Evolutionary conservation across 2,888 invertebrate genomes (phyloP).

Genomic region (Eueremaeus valkanovi): DNA sequence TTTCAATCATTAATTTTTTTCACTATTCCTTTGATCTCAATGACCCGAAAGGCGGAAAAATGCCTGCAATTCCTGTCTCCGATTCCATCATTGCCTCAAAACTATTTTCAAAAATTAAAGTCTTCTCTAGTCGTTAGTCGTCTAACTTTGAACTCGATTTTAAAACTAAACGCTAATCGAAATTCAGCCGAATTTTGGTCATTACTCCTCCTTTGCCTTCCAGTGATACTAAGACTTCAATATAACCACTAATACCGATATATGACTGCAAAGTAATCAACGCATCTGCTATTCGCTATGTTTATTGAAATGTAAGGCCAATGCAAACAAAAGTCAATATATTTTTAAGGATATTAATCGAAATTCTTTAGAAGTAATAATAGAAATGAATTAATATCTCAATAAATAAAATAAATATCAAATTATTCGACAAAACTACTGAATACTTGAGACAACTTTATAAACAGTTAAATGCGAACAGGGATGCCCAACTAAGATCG

Average conservation of each 20-base stretch:
- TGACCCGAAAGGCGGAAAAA: background rate
- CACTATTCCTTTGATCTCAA: background rate
- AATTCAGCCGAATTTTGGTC: constrained; percentile 26
- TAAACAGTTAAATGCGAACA: no score
- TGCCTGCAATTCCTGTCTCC: background rate
- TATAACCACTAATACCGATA: background rate
- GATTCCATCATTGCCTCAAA: background rate
- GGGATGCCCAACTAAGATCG: no score
- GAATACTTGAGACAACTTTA: no score
- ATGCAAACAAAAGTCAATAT: no score
- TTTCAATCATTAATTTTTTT: background rate
- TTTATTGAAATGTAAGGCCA: no score
- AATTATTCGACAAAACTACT: no score
- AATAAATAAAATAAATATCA: no score
- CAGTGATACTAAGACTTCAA: background rate
- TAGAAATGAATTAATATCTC: no score
- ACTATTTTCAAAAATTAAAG: background rate
- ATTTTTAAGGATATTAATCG: no score
- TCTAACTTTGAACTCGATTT: constrained; percentile 24
- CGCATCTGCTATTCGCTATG: no score
- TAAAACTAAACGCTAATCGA: constrained; percentile 20
- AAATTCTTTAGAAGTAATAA: no score
- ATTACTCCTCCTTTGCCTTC: constrained; percentile 34
- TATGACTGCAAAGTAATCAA: background rate
- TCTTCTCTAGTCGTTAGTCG: background rate